Conservation (phyloP, 2,797 vertebrate genomes). For the Malacoraja senta region DNA sequence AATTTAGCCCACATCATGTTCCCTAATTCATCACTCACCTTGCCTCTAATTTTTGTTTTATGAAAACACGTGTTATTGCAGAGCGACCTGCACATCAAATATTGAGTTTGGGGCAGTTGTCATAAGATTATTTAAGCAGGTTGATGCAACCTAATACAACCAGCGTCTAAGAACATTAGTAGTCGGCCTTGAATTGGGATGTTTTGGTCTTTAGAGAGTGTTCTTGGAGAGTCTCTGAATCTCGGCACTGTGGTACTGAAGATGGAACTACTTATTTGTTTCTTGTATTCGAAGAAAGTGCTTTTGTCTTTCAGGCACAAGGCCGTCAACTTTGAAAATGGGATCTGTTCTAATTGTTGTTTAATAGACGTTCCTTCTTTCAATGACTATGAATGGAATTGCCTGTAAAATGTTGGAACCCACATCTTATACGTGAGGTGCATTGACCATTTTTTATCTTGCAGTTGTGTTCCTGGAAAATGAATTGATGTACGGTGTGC, state of each 20-base stretch:
- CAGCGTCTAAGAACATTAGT: no score
- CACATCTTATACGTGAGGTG: not conserved
- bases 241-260: not conserved
- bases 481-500: constrained; percentile 87
- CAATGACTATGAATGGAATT: not conserved
- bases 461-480: constrained; percentile 91
- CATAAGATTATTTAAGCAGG: not conserved
- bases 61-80: no score
- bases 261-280: not conserved
- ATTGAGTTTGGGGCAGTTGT: not conserved
- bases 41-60: no score
- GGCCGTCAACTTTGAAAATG: not conserved
- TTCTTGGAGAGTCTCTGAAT: not conserved
- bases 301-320: not conserved
- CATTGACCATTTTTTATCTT: constrained; percentile 40
- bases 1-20: no score
- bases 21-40: no score
- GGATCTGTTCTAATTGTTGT: not conserved
- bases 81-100: no score
- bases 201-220: not conserved
- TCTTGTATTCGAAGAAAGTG: not conserved
- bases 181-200: not conserved
- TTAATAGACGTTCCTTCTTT: not conserved
- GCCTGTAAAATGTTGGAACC: not conserved
- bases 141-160: not conserved